Percentiles rank a stretch among this genome's conserved stretches.
These are phyloP conservation scores for Microtus richardsoni DNA, from an alignment of 2,113 vertebrate genomes.

Conservation along the genomic window DNA sequence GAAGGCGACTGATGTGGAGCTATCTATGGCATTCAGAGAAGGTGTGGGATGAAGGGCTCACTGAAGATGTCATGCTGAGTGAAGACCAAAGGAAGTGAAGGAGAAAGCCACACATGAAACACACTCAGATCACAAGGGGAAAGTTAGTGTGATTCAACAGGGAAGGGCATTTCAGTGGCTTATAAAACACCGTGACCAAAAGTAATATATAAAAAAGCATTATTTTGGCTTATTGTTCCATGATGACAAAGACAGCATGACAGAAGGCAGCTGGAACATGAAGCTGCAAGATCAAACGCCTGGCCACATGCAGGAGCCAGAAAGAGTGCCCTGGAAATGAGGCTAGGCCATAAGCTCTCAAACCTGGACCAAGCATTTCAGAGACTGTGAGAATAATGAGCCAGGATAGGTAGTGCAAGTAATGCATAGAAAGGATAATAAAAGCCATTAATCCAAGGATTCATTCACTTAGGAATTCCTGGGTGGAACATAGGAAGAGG, in stretches of 20 bases:
- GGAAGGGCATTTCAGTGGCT: background rate
- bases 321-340: background rate
- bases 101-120: background rate
- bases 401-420: background rate
- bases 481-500: background rate
- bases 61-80: background rate
- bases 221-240: background rate
- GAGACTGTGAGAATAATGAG: background rate
- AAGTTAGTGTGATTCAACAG: background rate
- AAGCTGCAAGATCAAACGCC: background rate
- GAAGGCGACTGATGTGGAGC: accelerated
- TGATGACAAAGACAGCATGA: background rate
- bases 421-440: background rate
- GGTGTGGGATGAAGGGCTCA: background rate
- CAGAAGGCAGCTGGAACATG: background rate
- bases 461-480: background rate
- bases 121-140: background rate
- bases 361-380: background rate
- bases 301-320: background rate
- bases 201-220: background rate
- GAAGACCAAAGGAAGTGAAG: background rate
- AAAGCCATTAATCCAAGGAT: background rate
- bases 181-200: background rate
- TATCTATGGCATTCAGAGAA: background rate
- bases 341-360: background rate